Percentiles rank a stretch among this genome's conserved stretches.
Evolutionary conservation across 2,888 invertebrate species (phyloP).

Genomic region (Hemaris fuciformis): DNA sequence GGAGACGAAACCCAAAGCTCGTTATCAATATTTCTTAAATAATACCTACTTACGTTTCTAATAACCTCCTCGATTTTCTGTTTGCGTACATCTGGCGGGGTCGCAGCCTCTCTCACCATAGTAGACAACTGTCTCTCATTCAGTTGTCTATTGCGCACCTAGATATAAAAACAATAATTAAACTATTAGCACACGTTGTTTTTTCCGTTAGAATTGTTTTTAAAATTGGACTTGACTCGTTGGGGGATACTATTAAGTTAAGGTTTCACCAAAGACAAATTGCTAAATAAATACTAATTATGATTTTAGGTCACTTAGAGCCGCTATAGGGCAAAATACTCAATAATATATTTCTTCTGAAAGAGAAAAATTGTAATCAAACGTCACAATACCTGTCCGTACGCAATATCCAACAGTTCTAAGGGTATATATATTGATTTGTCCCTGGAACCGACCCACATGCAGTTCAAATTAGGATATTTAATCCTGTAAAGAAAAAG

Average conservation of each 20-base stretch:
- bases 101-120: conserved; percentile 94
- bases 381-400: conserved; percentile 85
- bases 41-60: conserved; percentile 64
- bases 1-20: no score
- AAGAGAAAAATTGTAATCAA: neutral
- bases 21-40: no score
- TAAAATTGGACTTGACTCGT: no score
- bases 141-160: conserved; percentile 86
- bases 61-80: conserved; percentile 88
- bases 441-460: conserved; percentile 88
- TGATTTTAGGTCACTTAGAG: no score
- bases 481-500: conserved; percentile 48
- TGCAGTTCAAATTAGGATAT: conserved; percentile 88
- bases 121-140: conserved; percentile 90
- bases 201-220: no score
- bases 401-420: conserved; percentile 89
- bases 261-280: no score
- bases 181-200: no score
- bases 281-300: no score
- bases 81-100: conserved; percentile 88
- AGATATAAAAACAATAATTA: conserved; percentile 15
- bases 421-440: conserved; percentile 90
- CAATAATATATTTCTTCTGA: neutral
- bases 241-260: no score
- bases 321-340: no score